Percentiles rank a stretch among this genome's conserved stretches.
These are phyloP conservation scores for Toxotes chatareus DNA, from an alignment of 2,113 vertebrate genomes.

Conservation along the genomic window DNA sequence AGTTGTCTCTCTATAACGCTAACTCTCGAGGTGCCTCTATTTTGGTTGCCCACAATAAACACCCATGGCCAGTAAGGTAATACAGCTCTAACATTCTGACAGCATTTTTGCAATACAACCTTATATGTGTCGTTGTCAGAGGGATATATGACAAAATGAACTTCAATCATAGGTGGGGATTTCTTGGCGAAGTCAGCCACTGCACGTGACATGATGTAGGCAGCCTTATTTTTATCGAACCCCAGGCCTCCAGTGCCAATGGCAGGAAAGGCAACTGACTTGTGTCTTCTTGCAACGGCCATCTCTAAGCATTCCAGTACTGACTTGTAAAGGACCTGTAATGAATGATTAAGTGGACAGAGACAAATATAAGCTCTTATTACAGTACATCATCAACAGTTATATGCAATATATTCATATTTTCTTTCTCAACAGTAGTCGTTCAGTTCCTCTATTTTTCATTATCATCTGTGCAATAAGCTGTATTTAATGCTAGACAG, in stretches of 20 bases:
- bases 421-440: background rate
- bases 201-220: constrained; percentile 77
- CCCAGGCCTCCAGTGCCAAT: constrained; percentile 72
- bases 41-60: background rate
- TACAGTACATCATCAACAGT: background rate
- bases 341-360: background rate
- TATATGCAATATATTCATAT: background rate
- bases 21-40: background rate
- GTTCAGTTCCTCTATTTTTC: background rate
- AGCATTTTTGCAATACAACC: constrained; percentile 76
- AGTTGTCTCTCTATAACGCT: background rate
- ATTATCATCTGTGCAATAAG: background rate
- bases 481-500: background rate
- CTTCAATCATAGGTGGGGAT: background rate
- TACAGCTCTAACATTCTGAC: background rate
- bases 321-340: constrained; percentile 72
- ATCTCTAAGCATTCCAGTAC: constrained; percentile 64
- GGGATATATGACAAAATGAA: constrained; percentile 85
- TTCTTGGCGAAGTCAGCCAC: constrained; percentile 72
- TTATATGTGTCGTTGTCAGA: constrained; percentile 21
- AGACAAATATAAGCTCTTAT: background rate
- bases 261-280: constrained; percentile 88
- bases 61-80: background rate
- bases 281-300: fast-evolving
- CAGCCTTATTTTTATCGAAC: constrained; percentile 46